These are phyloP conservation scores for Cyprinella venusta DNA, from an alignment of 2,797 vertebrate genomes.

Conservation along the genomic window DNA sequence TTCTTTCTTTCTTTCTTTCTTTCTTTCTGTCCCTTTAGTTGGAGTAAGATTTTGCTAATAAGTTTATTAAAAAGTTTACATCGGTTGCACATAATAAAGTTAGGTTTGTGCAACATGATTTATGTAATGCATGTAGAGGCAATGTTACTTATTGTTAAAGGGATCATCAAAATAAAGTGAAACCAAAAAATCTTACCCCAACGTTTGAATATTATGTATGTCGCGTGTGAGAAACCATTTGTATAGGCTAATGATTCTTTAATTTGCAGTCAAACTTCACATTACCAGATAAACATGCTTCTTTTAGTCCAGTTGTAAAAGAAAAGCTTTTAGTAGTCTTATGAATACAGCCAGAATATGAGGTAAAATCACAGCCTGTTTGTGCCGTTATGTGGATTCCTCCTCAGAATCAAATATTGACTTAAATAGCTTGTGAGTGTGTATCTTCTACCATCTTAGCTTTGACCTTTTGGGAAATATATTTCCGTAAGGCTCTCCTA, in stretches of 20 bases:
- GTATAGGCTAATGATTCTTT: background rate
- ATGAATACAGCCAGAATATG: background rate
- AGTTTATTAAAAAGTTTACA: too few relatives aligned
- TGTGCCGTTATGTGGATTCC: background rate
- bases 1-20: background rate
- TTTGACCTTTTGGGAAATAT: constrained; percentile 36
- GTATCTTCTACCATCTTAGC: constrained; percentile 25
- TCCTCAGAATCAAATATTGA: background rate
- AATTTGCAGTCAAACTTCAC: background rate
- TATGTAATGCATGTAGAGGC: too few relatives aligned
- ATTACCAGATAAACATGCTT: background rate
- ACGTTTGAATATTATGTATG: background rate
- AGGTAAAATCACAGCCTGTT: background rate
- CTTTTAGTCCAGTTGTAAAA: background rate
- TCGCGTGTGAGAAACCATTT: background rate
- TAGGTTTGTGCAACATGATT: too few relatives aligned
- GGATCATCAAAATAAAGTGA: too few relatives aligned
- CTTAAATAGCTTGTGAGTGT: constrained; percentile 19
- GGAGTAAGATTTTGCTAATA: too few relatives aligned
- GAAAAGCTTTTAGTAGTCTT: background rate
- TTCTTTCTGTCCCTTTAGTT: too few relatives aligned
- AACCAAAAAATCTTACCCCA: background rate
- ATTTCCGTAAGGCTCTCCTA: constrained; percentile 16
- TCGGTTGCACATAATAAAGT: too few relatives aligned
- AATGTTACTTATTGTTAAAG: too few relatives aligned